Evolutionary conservation across 1,140 invertebrate genomes (phyloP).

Genomic region (Papilio polyxenes): DNA sequence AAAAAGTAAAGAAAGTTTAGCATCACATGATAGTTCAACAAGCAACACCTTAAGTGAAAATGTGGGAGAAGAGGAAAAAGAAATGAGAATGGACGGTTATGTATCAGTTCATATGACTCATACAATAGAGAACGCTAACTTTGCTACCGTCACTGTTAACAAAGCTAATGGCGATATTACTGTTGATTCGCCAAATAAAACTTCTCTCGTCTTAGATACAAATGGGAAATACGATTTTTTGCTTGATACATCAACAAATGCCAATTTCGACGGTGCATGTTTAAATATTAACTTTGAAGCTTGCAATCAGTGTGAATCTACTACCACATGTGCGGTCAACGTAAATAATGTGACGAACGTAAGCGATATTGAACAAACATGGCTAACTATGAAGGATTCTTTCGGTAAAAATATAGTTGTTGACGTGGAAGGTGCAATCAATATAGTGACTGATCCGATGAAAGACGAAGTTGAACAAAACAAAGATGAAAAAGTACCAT

Average conservation of each 20-base stretch:
- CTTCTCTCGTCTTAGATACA: conserved; percentile 54
- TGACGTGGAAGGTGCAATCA: conserved; percentile 65
- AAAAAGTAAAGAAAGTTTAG: conserved; percentile 50
- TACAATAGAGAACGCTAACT: conserved; percentile 80
- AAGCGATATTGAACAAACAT: conserved; percentile 51
- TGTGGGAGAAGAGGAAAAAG: conserved; percentile 45
- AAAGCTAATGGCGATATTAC: conserved; percentile 61
- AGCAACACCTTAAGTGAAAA: conserved; percentile 47
- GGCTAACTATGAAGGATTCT: conserved; percentile 70
- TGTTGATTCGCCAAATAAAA: conserved; percentile 66
- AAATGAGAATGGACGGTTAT: conserved; percentile 69
- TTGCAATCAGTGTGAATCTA: conserved; percentile 58
- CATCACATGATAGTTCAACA: conserved; percentile 37
- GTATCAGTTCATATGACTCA: conserved; percentile 77
- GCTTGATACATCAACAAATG: conserved; percentile 58
- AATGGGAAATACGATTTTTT: conserved; percentile 61
- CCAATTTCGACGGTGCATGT: conserved; percentile 60
- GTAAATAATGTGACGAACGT: conserved; percentile 55
- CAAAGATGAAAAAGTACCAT: conserved; percentile 43
- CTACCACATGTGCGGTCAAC: conserved; percentile 60
- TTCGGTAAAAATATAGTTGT: conserved; percentile 64
- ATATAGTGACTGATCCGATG: conserved; percentile 47
- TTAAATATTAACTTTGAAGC: conserved; percentile 60
- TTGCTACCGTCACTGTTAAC: conserved; percentile 78
- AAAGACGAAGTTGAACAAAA: conserved; percentile 41